Base-by-base conservation (phyloP, 2,888 invertebrate genomes). In the Pasiphila rectangulata region DNA sequence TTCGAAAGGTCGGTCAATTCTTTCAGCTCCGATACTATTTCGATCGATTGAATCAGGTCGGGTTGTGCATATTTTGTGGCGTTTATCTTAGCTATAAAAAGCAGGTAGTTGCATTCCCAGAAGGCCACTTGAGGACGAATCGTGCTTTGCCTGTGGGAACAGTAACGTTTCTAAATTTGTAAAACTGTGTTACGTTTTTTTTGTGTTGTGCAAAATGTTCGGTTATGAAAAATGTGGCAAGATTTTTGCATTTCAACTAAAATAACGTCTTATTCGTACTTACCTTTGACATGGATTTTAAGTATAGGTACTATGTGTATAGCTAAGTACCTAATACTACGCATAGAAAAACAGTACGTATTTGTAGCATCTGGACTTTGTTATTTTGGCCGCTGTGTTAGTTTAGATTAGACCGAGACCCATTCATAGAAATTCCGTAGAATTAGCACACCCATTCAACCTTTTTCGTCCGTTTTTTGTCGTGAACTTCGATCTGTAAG, bases 31-130 rank as follows among this genome's bases (percentile, higher is more conserved):
- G 16, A 57, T 62, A 68, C 63, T 59, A 57, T 57, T 56, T 54
- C 56, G 67, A 77, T 83, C 75, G 64, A 69, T 71, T 63, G 67
- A 78, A 79, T 67, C 68, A 62, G 72, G 78, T 75, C 68, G 82
- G 70, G 67, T 72, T 46, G 64, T 66, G 57, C 72, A 76, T 78
- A 76, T 76, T 78, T 78, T 75, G 64, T 64, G 69, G 67, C 65
- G 69, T 72, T 75, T 77, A 80, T 81, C 75, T 76, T 56, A 32
- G 59, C 69, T 75, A 77, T 77, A 80, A 83, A 83, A 78, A 82
- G 78, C 87, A 87, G 87, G 87, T 86, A 87, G 86, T 75, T 75
- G 73, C 71, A 75, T 85, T 84, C 85, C 70, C 72, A 74, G 82
- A 80, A 73, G 65, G 67, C 70, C 72, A 72, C 76, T 79, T 64